Conservation (phyloP, 2,797 vertebrate genomes). For the Pogoniulus pusillus region DNA sequence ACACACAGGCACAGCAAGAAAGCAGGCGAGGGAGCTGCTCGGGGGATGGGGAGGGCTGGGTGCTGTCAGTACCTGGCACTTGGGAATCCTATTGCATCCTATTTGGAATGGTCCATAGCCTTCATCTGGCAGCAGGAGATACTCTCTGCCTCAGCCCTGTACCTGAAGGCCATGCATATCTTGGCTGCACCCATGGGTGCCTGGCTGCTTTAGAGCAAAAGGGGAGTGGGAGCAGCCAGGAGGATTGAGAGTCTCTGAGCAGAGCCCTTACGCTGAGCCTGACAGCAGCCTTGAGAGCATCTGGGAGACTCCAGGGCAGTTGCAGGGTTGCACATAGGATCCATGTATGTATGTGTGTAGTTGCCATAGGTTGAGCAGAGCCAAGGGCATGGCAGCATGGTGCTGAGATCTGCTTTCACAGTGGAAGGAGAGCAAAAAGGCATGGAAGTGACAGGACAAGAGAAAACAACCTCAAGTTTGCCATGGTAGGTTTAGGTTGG, state of each 20-base stretch:
- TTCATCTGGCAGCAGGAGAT: not conserved
- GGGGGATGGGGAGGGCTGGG: slow-evolving; percentile 21
- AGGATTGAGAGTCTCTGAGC: not conserved
- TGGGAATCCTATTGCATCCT: not conserved
- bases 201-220: not conserved
- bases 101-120: not conserved
- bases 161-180: not conserved
- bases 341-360: rapidly evolving
- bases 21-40: slow-evolving; percentile 22
- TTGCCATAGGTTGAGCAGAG: rapidly evolving
- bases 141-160: not conserved
- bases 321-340: too few species aligned
- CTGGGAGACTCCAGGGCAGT: not conserved
- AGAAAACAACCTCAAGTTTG: not conserved
- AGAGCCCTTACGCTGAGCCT: not conserved
- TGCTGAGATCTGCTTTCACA: not conserved
- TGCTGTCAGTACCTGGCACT: not conserved
- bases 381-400: rapidly evolving
- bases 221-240: rapidly evolving
- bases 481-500: too few species aligned
- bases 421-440: not conserved
- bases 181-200: not conserved
- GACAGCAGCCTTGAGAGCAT: not conserved
- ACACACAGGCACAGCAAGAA: slow-evolving; percentile 67
- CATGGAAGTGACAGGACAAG: not conserved